Evolutionary conservation across 2,113 vertebrate species (phyloP), one percentile per base, ranked within the genome.

Genomic region (Syrmaticus mikado): DNA sequence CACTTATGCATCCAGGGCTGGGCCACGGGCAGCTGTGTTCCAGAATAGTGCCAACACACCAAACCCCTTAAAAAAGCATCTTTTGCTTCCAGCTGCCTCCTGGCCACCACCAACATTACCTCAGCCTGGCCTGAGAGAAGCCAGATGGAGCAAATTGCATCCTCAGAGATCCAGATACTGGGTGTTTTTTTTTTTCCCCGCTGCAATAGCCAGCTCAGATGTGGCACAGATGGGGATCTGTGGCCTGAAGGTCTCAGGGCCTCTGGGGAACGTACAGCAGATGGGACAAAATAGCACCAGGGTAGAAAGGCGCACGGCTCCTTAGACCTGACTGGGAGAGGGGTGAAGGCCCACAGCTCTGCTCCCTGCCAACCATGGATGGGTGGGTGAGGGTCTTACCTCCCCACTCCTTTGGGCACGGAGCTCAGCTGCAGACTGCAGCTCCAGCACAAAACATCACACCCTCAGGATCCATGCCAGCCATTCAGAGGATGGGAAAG

Each of bases 141-240:
- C 50, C 67, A 87, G 12, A 11, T 36, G 68, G 41, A 62, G 40
- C 32, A 53, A 28, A 70, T 66, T 64, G 73, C 28, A 45, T 89
- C 81, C 81, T 73, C 3, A 0, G 77, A 73, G 81, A 68, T 60
- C 21, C 62, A 70, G 45, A 41, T 1, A 0, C 58, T 25, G 71
- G 67, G 58, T 46, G 67, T 66, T 38, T 89, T 73, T 41, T 95
- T 66, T 38, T 89, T 76, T 41, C 93, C 87, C 87, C 1, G 0
- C 84, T 82, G 40, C 8, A 0, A 89, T 92, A 90, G 89, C 34
- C 66, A 84, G 79, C 53, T 93, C 72, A 85, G 81, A 82, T 66
- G 78, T 62, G 78, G 50, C 71, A 74, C 80, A 94, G 82, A 96
- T 94, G 91, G 68, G 25, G 90, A 38, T 73, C 67, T 40, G 45